Evolutionary conservation across 2,888 invertebrate genomes (phyloP).

Genomic region (Drosophila subsilvestris): DNA sequence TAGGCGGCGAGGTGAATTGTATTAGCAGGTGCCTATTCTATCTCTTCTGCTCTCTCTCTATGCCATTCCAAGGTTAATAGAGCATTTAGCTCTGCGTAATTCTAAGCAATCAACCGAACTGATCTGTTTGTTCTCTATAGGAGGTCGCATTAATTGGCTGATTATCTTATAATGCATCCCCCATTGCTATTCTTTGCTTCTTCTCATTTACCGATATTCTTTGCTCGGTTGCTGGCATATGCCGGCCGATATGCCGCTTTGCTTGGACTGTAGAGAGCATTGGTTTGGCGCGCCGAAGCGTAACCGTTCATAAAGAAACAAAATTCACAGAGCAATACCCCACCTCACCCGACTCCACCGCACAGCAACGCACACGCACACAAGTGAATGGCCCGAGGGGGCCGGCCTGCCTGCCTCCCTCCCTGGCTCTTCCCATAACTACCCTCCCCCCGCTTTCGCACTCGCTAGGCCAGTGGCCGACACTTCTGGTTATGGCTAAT

Average conservation of each 20-base stretch:
- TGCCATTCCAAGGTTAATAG: too few species aligned
- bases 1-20: neutral
- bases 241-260: constrained; percentile 15
- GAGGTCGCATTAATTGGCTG: neutral
- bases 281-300: constrained; percentile 55
- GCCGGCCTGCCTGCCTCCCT: constrained; percentile 1
- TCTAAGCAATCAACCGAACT: too few species aligned
- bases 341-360: too few species aligned
- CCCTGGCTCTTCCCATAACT: constrained; percentile 1
- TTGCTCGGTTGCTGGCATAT: neutral
- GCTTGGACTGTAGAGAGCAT: constrained; percentile 33
- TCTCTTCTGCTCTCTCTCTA: neutral
- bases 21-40: neutral
- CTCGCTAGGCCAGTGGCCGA: neutral
- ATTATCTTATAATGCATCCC: neutral
- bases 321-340: constrained; percentile 32
- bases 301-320: constrained; percentile 40
- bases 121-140: neutral
- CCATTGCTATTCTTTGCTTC: neutral
- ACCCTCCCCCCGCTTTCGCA: neutral
- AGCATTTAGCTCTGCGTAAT: too few species aligned
- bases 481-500: constrained; percentile 20
- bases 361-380: neutral
- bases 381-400: constrained; percentile 40
- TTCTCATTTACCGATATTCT: neutral